Evolutionary conservation across 1,140 invertebrate species (phyloP), one percentile per base, ranked within the genome.

Genomic region (Ladona fulva): DNA sequence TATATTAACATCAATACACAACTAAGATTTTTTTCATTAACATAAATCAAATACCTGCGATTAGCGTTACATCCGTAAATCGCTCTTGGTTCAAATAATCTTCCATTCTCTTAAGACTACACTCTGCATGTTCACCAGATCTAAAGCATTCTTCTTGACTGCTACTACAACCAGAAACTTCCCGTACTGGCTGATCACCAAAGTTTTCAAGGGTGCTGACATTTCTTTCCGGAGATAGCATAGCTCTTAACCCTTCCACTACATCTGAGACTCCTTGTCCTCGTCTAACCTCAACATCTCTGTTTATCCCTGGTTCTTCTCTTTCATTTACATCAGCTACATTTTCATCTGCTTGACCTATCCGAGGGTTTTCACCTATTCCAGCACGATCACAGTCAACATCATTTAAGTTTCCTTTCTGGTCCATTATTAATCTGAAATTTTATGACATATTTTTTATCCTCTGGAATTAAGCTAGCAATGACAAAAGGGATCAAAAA

Each of bases 21-120:
- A n/a, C n/a, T n/a, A n/a, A n/a, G n/a, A n/a, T n/a, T n/a, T n/a
- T n/a, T n/a, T n/a, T n/a, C n/a, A n/a, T n/a, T n/a, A n/a, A n/a
- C n/a, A n/a, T n/a, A n/a, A n/a, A n/a, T n/a, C n/a, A n/a, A n/a
- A n/a, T n/a, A 82, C 90, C 92, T 80, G 92, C 92, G 81, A 95
- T 90, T 24, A 95, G 87, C 25, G 89, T 89, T 42, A 95, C 90
- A 87, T 95, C 93, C 81, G 92, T 94, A 77, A 95, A 85, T 83
- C 94, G 91, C 81, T 93, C 89, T 78, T 91, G 90, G 81, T 92
- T 89, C 77, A 94, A 90, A 85, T 95, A 95, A 74, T 88, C 86
- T 83, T 93, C 92, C 91, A 97, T 94, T 82, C 91, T 90, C 79
- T 89, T 90, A 73, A 96, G 86, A 82, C 94, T 93, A 25, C 87